Evolutionary conservation across 2,888 invertebrate species (phyloP).

Genomic region (Muscina levida): DNA sequence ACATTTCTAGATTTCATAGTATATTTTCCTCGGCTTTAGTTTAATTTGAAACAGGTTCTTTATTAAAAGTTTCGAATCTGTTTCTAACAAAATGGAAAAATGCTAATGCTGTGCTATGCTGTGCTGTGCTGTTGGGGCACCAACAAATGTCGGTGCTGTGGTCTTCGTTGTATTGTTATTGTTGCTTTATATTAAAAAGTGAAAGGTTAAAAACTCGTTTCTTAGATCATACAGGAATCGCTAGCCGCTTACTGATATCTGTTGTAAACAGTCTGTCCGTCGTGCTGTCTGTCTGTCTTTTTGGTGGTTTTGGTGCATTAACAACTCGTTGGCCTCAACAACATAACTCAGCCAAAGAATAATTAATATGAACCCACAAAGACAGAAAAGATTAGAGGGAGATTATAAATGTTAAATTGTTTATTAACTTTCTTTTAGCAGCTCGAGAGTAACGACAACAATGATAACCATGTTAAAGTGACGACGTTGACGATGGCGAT

Average conservation of each 20-base stretch:
- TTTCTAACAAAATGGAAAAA: conserved; percentile 6
- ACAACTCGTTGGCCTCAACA: conserved; percentile 13
- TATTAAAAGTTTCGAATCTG: conserved; percentile 41
- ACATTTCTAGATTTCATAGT: conserved; percentile 61
- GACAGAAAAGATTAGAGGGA: conserved; percentile 41
- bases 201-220: conserved; percentile 64
- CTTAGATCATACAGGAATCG: conserved; percentile 51
- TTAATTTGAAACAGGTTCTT: conserved; percentile 61
- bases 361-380: conserved; percentile 21
- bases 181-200: conserved; percentile 54
- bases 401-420: conserved; percentile 49
- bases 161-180: conserved; percentile 21
- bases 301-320: not conserved
- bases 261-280: no score
- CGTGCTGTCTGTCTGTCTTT: no score
- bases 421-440: conserved; percentile 61
- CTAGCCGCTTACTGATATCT: conserved; percentile 3
- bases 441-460: conserved; percentile 23
- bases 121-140: not conserved
- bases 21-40: not conserved
- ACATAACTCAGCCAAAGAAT: conserved; percentile 27
- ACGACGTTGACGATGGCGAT: not conserved
- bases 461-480: not conserved
- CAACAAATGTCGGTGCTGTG: conserved; percentile 32
- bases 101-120: no score